Evolutionary conservation across 2,113 vertebrate genomes (phyloP), one percentile per base, ranked within the genome.

Genomic region (Gracilinanus agilis): DNA sequence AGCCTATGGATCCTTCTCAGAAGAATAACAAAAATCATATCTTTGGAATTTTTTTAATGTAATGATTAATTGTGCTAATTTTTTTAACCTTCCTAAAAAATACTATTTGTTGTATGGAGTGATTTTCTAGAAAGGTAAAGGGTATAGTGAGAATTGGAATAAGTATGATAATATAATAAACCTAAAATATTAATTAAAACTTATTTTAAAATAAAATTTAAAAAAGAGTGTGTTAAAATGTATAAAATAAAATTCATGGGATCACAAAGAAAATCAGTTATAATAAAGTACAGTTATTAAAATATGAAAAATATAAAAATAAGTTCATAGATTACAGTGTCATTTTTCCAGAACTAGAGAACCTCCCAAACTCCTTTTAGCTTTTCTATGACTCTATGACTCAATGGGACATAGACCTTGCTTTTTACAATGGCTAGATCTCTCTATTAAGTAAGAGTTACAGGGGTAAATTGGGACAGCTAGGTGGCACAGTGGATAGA

Each of bases 401-500:
- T 90, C 44, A 40, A 27, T 49, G 89, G 49, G 24, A 53, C 3
- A 0, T 53, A 58, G 89, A 29, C 2, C 23, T 16, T 10, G 10
- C 89, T 93, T 92, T n/a, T 95, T 94, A 54, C 0, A 40, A 95
- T 93, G 24, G 90, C 55, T 83, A 94, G 90, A 94, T 19, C 93
- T 23, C 49, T 56, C 92, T 91, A 89, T 90, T 96, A 96, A 92
- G 12, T 44, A 49, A 96, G 58, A 7, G 23, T 2, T 16, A 54
- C 34, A 54, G 75, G 94, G 0, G 5, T 10, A 93, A 19, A 29
- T 67, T 9, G 58, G 10, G 3, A 67, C 10, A 11, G 10, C 13
- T 27, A 12, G 58, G 27, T 49, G 49, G 49, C 49, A 49, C 49
- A 49, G 49, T 49, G 49, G 49, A 49, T 49, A 49, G 49, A 49